These are phyloP conservation scores for Mylabris phalerata DNA, from an alignment of 1,140 invertebrate species.

Conservation along the genomic window DNA sequence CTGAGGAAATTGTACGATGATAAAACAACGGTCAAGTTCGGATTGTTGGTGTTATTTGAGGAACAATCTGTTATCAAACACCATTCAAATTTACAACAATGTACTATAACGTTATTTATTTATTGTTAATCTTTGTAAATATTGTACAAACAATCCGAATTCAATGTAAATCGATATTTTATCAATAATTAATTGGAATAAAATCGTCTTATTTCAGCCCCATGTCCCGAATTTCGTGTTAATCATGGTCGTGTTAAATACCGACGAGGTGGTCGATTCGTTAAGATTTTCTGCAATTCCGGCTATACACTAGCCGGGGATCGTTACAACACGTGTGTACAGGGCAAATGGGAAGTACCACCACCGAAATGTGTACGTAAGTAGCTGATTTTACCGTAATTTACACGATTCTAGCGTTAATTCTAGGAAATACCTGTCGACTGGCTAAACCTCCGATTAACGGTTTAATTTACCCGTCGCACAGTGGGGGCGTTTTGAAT, in stretches of 20 bases:
- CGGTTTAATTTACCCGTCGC: conserved; percentile 45
- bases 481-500: conserved; percentile 50
- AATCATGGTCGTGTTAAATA: conserved; percentile 26
- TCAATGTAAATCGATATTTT: too few species aligned
- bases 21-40: conserved; percentile 8
- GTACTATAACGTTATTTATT: too few species aligned
- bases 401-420: neutral
- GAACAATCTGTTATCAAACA: too few species aligned
- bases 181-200: too few species aligned
- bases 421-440: conserved; percentile 18
- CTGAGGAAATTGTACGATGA: conserved; percentile 6
- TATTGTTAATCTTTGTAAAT: too few species aligned
- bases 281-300: conserved; percentile 31
- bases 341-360: conserved; percentile 30
- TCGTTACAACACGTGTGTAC: conserved; percentile 28
- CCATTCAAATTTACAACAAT: too few species aligned
- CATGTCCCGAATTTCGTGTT: neutral
- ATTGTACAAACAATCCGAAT: too few species aligned
- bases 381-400: conserved; percentile 8
- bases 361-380: conserved; percentile 38
- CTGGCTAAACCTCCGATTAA: conserved; percentile 41
- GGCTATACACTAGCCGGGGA: conserved; percentile 36
- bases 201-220: too few species aligned
- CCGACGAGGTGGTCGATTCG: conserved; percentile 26
- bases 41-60: neutral